These are phyloP conservation scores for Anoplopoma fimbria DNA, from an alignment of 2,113 vertebrate species.

Conservation along the genomic window DNA sequence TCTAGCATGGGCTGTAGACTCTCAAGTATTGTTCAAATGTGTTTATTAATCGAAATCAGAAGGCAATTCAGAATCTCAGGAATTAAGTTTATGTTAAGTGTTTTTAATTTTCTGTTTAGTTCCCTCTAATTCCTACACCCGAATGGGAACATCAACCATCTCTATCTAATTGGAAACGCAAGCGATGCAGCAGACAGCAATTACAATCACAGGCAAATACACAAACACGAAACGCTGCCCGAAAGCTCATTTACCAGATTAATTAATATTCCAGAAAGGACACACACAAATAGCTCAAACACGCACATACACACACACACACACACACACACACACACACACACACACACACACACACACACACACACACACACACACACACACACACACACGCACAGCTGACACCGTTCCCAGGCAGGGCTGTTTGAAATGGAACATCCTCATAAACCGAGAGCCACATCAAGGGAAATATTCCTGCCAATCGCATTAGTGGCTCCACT, in stretches of 20 bases:
- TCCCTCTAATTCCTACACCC: background rate
- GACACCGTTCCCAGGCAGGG: slow-evolving; percentile 26
- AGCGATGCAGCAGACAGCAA: background rate
- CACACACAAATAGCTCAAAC: slow-evolving; percentile 12
- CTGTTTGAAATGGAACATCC: slow-evolving; percentile 61
- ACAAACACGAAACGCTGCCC: slow-evolving; percentile 41
- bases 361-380: slow-evolving; percentile 19
- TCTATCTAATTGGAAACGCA: slow-evolving; percentile 45
- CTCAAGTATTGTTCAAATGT: background rate
- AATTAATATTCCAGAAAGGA: slow-evolving; percentile 57
- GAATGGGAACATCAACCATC: slow-evolving; percentile 9
- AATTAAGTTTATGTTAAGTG: background rate
- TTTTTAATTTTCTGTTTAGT: background rate
- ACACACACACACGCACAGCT: slow-evolving; percentile 9
- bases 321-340: slow-evolving; percentile 20
- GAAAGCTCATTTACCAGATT: slow-evolving; percentile 46
- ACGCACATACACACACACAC: slow-evolving; percentile 17
- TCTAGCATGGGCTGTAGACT: background rate
- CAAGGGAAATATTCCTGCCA: slow-evolving; percentile 53
- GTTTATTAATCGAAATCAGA: background rate
- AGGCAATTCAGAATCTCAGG: background rate
- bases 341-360: slow-evolving; percentile 18
- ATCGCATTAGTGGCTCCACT: slow-evolving; percentile 54
- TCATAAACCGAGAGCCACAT: slow-evolving; percentile 62
- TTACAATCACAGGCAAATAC: slow-evolving; percentile 14